phyloP scores from a whole-genome alignment of 2,797 vertebrate genomes.

The Meriones psammophilus region DNA sequence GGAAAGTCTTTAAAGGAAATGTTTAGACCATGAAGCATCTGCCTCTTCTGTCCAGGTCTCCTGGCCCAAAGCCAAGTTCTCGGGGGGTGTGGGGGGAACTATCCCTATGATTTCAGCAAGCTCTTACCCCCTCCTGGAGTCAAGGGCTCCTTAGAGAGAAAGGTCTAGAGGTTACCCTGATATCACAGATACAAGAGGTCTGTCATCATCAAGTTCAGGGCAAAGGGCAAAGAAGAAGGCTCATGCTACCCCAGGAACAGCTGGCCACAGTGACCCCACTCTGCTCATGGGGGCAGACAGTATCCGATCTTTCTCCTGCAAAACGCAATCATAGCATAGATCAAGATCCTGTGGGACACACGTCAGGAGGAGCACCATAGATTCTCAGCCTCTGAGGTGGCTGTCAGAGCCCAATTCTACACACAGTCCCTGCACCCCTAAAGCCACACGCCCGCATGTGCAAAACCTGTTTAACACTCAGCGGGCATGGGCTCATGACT shows the following conservation, averaged over 20 bases:
- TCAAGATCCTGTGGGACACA: not conserved
- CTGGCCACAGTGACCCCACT: not conserved
- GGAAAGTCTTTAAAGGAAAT: not conserved
- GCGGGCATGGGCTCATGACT: not conserved
- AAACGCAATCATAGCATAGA: not conserved
- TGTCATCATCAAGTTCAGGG: not conserved
- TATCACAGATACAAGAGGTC: not conserved
- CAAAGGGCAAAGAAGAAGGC: not conserved
- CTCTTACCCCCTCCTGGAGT: not conserved
- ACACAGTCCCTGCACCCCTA: not conserved
- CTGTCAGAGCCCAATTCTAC: not conserved
- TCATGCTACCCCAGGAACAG: not conserved
- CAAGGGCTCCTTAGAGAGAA: not conserved
- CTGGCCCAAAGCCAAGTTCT: not conserved
- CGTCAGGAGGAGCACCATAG: not conserved
- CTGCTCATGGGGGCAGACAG: not conserved
- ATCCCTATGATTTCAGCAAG: not conserved
- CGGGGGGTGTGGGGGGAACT: not conserved
- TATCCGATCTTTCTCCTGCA: constrained; percentile 3
- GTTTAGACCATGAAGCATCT: not conserved
- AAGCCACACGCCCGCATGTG: not conserved
- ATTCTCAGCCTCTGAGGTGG: not conserved
- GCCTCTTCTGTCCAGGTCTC: not conserved
- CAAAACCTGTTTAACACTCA: not conserved
- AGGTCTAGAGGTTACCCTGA: not conserved